Conservation (phyloP, 1,140 invertebrate species). For the Philopotamus ludificatus region DNA sequence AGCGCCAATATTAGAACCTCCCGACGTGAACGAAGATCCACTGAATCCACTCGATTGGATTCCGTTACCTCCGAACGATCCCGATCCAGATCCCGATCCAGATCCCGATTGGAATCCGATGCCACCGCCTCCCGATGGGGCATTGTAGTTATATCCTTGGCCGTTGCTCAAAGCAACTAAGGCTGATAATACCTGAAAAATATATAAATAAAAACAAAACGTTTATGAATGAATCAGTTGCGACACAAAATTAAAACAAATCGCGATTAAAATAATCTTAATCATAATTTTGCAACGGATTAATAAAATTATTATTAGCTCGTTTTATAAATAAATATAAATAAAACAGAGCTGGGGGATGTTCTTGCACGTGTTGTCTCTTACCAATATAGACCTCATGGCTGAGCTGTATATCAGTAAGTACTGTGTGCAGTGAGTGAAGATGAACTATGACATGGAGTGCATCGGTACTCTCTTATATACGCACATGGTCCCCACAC, state of each 20-base stretch:
- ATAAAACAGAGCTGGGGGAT: too few species aligned
- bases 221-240: too few species aligned
- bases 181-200: constrained; percentile 20
- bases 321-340: constrained; percentile 4
- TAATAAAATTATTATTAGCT: constrained; percentile 3
- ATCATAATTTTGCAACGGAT: background rate
- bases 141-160: constrained; percentile 30
- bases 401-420: background rate
- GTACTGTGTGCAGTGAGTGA: background rate
- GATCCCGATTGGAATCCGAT: background rate
- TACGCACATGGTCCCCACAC: constrained; percentile 8
- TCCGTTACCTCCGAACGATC: background rate
- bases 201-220: too few species aligned
- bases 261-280: too few species aligned
- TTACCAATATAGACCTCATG: constrained; percentile 23
- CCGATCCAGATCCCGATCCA: background rate
- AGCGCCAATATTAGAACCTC: too few species aligned
- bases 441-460: constrained; percentile 27
- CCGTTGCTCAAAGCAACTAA: constrained; percentile 2
- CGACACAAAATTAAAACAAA: too few species aligned
- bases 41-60: background rate
- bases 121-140: constrained; percentile 2
- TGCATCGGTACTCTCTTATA: constrained; percentile 5
- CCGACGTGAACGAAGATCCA: background rate
- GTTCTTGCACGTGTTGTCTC: too few species aligned